Evolutionary conservation across 2,797 vertebrate species (phyloP), one percentile per base, ranked within the genome.

Genomic region (Myotis planiceps): DNA sequence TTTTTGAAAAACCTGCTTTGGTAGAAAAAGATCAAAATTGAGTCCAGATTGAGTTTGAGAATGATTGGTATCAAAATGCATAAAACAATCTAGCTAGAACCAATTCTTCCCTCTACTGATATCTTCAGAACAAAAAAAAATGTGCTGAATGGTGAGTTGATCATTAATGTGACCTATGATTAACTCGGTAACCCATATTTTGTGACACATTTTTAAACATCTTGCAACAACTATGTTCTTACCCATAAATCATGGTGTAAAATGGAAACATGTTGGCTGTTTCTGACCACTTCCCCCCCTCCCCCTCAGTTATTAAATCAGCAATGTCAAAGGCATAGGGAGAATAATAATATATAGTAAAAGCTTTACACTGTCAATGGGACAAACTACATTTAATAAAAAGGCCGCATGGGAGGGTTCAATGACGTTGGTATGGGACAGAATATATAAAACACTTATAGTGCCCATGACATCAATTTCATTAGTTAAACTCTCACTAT

Each of bases 381-480:
- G 9, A 60, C 12, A 37, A 76, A 68, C 5, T 80, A 9, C 15
- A 4, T 45, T 6, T 27, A 3, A 32, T n/a, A 15, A 2, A 34
- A 78, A 76, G 34, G 25, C n/a, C 25, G 32, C 71, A 5, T 19
- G 13, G 29, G 7, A 51, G 2, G 8, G 39, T 4, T 5, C 3
- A 0, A 2, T 2, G 60, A 25, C 5, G 6, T 53, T 9, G 5
- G 1, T 0, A 0, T 9, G 45, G 42, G 51, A 19, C 9, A 27
- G 29, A 47, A 12, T 21, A 1, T 6, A 13, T 32, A 9, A 65
- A 81, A 5, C 39, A 34, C 25, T 42, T 25, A 27, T 21, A 2
- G 6, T 2, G 5, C 5, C 16, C 2, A 5, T 27, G 14, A 10
- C 29, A 14, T 10, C 9, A 29, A 18, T 42, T 14, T 29, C 2